Evolutionary conservation across 2,888 invertebrate genomes (phyloP).

Genomic region (Tipula helvola): DNA sequence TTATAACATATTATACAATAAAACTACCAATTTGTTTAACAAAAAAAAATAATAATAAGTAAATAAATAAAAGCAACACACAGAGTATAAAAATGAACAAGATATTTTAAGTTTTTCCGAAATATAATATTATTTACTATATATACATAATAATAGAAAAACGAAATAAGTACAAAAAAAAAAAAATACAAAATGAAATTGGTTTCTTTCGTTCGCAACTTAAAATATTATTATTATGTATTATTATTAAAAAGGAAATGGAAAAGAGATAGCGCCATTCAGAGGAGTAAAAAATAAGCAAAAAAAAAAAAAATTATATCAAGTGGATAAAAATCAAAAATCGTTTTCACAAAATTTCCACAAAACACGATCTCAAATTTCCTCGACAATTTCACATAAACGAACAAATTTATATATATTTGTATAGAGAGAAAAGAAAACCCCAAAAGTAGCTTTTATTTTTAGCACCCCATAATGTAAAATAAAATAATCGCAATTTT

Average conservation of each 20-base stretch:
- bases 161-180: neutral
- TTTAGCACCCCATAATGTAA: constrained; percentile 7
- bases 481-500: neutral
- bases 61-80: neutral
- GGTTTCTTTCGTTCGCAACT: neutral
- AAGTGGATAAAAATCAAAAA: constrained; percentile 18
- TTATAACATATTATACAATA: neutral
- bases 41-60: neutral
- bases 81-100: neutral
- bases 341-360: constrained; percentile 18
- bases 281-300: neutral
- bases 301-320: neutral
- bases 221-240: neutral
- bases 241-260: neutral
- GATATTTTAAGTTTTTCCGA: constrained; percentile 5
- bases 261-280: neutral
- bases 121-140: neutral
- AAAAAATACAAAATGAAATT: neutral
- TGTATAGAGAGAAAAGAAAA: constrained; percentile 7
- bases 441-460: constrained; percentile 9
- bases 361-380: constrained; percentile 19
- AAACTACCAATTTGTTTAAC: constrained; percentile 6
- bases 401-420: neutral
- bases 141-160: neutral
- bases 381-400: constrained; percentile 17